phyloP scores from a whole-genome alignment of 2,888 invertebrate species.

The Sisyra terminalis region DNA sequence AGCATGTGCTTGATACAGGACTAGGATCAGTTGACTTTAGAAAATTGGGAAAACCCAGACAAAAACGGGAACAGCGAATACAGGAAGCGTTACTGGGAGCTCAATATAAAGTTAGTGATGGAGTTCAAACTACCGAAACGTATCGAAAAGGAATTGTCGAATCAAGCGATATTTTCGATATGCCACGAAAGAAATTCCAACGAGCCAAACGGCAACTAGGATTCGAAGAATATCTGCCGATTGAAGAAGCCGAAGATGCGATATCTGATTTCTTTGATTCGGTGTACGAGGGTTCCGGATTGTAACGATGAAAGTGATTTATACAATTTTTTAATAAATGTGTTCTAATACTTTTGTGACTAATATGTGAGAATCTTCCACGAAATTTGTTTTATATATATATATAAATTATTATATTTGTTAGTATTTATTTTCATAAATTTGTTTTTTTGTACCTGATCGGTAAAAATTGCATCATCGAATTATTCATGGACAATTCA shows the following conservation, averaged over 20 bases:
- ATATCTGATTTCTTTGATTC: not conserved
- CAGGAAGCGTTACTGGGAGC: slow-evolving; percentile 39
- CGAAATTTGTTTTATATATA: not conserved
- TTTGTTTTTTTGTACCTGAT: slow-evolving; percentile 6
- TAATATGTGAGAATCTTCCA: not conserved
- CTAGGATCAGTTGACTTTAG: slow-evolving; percentile 24
- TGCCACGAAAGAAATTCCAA: not conserved
- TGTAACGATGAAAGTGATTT: not conserved
- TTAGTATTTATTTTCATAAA: not conserved
- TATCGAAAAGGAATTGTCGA: slow-evolving; percentile 45
- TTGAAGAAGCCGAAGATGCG: slow-evolving; percentile 28
- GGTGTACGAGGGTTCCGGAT: slow-evolving; percentile 1
- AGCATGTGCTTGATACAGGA: slow-evolving; percentile 24
- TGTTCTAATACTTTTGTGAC: not conserved
- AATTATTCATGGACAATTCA: too few relatives aligned
- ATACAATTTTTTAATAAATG: not conserved
- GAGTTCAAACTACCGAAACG: slow-evolving; percentile 31
- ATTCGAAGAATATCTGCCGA: slow-evolving; percentile 29
- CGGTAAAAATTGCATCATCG: slow-evolving; percentile 3
- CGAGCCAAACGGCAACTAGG: slow-evolving; percentile 24
- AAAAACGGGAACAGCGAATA: slow-evolving; percentile 33
- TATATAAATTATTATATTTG: not conserved
- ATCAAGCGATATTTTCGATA: slow-evolving; percentile 22
- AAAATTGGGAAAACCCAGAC: slow-evolving; percentile 15
- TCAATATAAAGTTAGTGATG: slow-evolving; percentile 38